Base-by-base conservation (phyloP, 1,140 invertebrate genomes). In the Polypedilum vanderplanki region DNA sequence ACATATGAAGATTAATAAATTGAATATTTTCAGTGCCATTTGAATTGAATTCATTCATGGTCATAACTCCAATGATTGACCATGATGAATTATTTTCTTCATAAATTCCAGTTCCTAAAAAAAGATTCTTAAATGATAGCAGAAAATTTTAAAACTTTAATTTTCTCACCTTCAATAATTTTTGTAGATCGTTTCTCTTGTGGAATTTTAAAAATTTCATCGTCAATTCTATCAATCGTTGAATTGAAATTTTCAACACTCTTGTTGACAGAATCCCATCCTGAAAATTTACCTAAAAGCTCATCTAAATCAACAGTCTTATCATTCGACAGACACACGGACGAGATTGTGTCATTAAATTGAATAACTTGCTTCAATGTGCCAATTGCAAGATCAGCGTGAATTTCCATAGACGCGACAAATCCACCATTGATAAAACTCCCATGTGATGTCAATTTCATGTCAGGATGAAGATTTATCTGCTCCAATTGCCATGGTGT, bases 401-500 rank as follows among this genome's bases (percentile, higher is more conserved):
- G 46, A 57, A 12, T 57, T 57, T 12, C 46, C 46, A 57, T 57
- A 4, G 46, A 15, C 12, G 46, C 46, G n/a, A 57, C 46, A 15
- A 57, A 15, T 57, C 46, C 46, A 15, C 46, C 46, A 15, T 57
- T 57, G 46, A 57, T 57, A 15, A 57, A 57, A 12, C 46, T 57
- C n/a, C 46, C 46, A 4, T n/a, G 12, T 4, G 46, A 57, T 12
- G 46, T 57, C 46, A 57, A 57, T 57, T 57, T 57, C 46, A 57
- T 57, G 46, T 57, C 46, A 57, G 46, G 46, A 57, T 57, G 46
- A 57, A 57, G 46, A 57, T 57, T 57, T 15, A 57, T 57, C 46
- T 57, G 46, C 46, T 57, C 46, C 12, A 57, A 12, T 57, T 57
- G 46, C 46, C 46, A 57, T n/a, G n/a, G 12, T n/a, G 15, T 33